Evolutionary conservation across 2,113 vertebrate species (phyloP), one percentile per base, ranked within the genome.

Genomic region (Eleginops maclovinus): DNA sequence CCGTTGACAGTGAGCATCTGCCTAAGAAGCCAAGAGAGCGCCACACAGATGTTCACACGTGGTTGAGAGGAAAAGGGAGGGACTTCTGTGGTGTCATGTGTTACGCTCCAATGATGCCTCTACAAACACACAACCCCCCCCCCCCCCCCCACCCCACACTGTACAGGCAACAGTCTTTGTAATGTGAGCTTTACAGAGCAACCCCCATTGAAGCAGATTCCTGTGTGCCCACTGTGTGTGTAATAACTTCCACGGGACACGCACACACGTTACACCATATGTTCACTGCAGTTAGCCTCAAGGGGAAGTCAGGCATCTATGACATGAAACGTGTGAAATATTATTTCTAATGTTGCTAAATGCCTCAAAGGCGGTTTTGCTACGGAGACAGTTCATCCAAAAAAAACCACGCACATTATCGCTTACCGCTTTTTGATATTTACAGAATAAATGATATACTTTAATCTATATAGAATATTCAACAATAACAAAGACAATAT

Each of bases 1-100:
- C 97, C 82, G 97, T 97, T 94, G 97, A 98, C 95, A 97, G 94
- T 72, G 97, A 98, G 95, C 97, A 98, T 92, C 97, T 96, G 96
- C 96, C 96, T 96, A 92, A 71, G 96, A 95, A 97, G 97, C 97
- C 94, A 96, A 94, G 93, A 96, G 95, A 95, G 96, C 95, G 92
- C 89, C 94, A 93, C 91, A 93, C 88, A 94, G 88, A 88, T 85
- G 88, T 92, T 94, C 92, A 93, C 89, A 87, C 78, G 80, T 72
- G 82, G 31, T 54, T 77, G 66, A 81, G 68, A 62, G 26, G 62
- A 90, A 79, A 73, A 75, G 49, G 62, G 72, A 82, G 62, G 58
- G 53, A 64, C 54, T 49, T 31, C n/a, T 49, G 66, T 47, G 77
- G 69, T 50, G 2, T 81, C 67, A 54, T 41, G 64, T n/a, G 51